phyloP scores from a whole-genome alignment of 2,797 vertebrate genomes.

The Lepilemur septentrionalis region DNA sequence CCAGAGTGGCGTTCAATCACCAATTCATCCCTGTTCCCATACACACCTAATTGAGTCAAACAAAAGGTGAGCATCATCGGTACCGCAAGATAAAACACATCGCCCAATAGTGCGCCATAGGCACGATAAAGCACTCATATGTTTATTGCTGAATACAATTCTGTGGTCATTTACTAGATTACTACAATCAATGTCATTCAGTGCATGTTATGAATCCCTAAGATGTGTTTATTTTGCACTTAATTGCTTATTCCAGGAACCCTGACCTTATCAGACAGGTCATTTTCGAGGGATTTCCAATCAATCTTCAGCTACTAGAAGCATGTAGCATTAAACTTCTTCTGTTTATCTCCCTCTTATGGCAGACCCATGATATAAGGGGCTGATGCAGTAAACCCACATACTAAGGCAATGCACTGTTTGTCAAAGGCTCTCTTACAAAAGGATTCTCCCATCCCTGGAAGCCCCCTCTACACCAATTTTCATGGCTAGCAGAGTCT shows the following conservation, averaged over 20 bases:
- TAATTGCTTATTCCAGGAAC: conserved; percentile 86
- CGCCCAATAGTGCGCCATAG: conserved; percentile 80
- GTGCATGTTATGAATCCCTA: conserved; percentile 83
- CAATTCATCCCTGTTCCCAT: conserved; percentile 80
- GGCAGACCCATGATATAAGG: conserved; percentile 13
- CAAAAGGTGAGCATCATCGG: conserved; percentile 84
- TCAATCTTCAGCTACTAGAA: conserved; percentile 71
- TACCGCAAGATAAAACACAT: conserved; percentile 83
- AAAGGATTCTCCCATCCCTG: neutral
- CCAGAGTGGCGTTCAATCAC: conserved; percentile 79
- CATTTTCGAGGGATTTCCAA: conserved; percentile 77
- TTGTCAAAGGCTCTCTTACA: neutral
- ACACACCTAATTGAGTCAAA: conserved; percentile 84
- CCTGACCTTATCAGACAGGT: conserved; percentile 83
- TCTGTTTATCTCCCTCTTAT: conserved; percentile 59
- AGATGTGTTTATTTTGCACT: conserved; percentile 85
- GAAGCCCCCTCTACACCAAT: neutral
- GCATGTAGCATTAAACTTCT: conserved; percentile 67
- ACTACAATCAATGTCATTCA: conserved; percentile 84
- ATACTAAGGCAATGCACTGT: neutral
- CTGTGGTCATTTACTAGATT: conserved; percentile 84
- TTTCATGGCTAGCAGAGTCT: neutral
- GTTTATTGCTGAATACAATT: conserved; percentile 85
- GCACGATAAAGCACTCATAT: conserved; percentile 80
- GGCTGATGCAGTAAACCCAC: neutral